A percentile compares a stretch with the other conserved stretches of the same genome.
Evolutionary conservation across 2,888 invertebrate species (phyloP).

Genomic region (Amblyjoppa fuscipennis): DNA sequence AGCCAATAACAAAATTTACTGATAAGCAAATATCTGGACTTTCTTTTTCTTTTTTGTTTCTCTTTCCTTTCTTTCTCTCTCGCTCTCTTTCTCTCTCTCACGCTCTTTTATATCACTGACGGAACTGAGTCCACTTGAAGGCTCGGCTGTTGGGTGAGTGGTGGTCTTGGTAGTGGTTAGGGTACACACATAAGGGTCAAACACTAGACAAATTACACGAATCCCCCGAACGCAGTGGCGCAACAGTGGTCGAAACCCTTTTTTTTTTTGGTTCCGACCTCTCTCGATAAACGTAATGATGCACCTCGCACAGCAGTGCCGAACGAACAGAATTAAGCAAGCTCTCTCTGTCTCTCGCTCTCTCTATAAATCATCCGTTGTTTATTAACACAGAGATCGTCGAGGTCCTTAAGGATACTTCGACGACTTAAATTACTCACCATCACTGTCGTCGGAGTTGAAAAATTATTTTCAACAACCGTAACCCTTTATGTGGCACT

Average conservation of each 20-base stretch:
- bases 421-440: constrained; percentile 51
- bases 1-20: constrained; percentile 69
- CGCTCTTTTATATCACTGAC: constrained; percentile 64
- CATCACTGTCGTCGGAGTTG: constrained; percentile 84
- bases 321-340: constrained; percentile 70
- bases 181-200: constrained; percentile 94
- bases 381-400: constrained; percentile 33
- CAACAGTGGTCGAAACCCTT: constrained; percentile 61
- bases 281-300: constrained; percentile 53
- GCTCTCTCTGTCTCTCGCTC: constrained; percentile 51
- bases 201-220: constrained; percentile 96
- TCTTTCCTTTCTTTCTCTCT: constrained; percentile 42
- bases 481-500: constrained; percentile 38
- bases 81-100: constrained; percentile 51
- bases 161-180: constrained; percentile 80
- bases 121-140: constrained; percentile 77
- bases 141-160: constrained; percentile 80
- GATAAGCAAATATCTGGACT: constrained; percentile 73
- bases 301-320: constrained; percentile 74
- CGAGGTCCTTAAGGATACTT: constrained; percentile 49
- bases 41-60: constrained; percentile 43
- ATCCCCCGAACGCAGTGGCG: constrained; percentile 84
- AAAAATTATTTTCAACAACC: constrained; percentile 79
- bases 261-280: constrained; percentile 57
- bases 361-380: constrained; percentile 45